Evolutionary conservation across 2,888 invertebrate species (phyloP).

Genomic region (Hoplodrina ambigua): DNA sequence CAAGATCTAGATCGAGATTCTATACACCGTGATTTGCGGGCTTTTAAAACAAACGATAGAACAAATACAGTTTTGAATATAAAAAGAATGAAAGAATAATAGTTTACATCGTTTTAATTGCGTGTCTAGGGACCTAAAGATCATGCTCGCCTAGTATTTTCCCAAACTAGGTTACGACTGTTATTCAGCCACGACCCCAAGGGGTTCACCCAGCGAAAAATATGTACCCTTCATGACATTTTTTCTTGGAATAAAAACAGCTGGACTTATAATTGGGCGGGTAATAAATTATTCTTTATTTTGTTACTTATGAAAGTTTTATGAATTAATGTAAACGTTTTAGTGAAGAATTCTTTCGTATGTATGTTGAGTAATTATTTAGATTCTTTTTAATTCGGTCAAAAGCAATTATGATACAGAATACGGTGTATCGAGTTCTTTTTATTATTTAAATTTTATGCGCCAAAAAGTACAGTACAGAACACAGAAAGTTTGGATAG

Average conservation of each 20-base stretch:
- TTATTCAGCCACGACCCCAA: neutral
- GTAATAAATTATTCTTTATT: conserved; percentile 19
- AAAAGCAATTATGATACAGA: too few relatives aligned
- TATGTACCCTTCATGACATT: conserved; percentile 1
- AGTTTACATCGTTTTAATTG: conserved; percentile 3
- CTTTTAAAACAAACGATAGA: too few relatives aligned
- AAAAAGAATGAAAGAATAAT: neutral
- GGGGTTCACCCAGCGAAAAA: neutral
- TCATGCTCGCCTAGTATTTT: too few relatives aligned
- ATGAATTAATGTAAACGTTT: neutral
- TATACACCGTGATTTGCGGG: too few relatives aligned
- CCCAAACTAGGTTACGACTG: neutral
- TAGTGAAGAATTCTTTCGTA: neutral
- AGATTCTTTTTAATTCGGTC: too few relatives aligned
- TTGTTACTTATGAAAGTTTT: neutral
- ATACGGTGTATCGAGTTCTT: neutral
- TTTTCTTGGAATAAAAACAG: neutral
- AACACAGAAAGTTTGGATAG: too few relatives aligned
- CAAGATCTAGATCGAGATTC: too few relatives aligned
- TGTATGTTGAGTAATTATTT: neutral
- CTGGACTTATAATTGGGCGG: neutral
- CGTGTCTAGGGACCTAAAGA: neutral
- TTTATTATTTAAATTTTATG: neutral
- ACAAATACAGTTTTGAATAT: neutral
- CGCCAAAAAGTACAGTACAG: too few relatives aligned